A percentile compares a stretch with the other conserved stretches of the same genome.
Evolutionary conservation across 2,797 vertebrate species (phyloP).

Genomic region (Hydrocynus forskahlii): DNA sequence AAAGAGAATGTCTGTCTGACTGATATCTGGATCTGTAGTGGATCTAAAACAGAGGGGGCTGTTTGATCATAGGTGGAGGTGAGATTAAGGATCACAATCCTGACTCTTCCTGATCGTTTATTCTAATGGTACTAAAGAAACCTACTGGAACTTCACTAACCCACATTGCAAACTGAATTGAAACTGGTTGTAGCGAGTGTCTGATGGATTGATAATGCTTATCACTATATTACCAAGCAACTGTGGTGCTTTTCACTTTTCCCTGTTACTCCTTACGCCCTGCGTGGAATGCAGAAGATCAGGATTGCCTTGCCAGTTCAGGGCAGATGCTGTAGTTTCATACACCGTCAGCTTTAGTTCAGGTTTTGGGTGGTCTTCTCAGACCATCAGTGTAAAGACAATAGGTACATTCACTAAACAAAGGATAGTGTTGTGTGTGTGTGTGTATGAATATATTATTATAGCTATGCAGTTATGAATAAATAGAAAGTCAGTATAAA

Average conservation of each 20-base stretch:
- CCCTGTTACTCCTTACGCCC: not conserved
- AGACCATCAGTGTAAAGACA: not conserved
- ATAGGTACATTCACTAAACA: not conserved
- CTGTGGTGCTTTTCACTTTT: too few relatives aligned
- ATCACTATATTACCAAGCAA: not conserved
- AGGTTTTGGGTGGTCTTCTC: not conserved
- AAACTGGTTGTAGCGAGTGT: not conserved
- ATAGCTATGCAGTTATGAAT: too few relatives aligned
- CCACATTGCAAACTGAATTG: not conserved
- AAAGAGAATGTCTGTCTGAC: not conserved
- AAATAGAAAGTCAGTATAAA: too few relatives aligned
- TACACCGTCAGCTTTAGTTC: not conserved
- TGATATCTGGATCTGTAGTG: not conserved
- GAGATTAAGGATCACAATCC: not conserved
- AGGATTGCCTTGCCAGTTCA: constrained; percentile 1
- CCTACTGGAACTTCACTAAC: not conserved
- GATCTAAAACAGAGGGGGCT: not conserved
- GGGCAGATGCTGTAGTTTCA: not conserved
- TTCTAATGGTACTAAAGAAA: not conserved
- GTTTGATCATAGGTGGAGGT: not conserved
- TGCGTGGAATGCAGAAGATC: constrained; percentile 51
- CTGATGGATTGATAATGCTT: not conserved
- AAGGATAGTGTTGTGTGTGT: not conserved
- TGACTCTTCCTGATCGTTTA: not conserved
- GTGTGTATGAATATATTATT: too few relatives aligned